Evolutionary conservation across 2,888 invertebrate species (phyloP).

Genomic region (Dromius quadrimaculatus): DNA sequence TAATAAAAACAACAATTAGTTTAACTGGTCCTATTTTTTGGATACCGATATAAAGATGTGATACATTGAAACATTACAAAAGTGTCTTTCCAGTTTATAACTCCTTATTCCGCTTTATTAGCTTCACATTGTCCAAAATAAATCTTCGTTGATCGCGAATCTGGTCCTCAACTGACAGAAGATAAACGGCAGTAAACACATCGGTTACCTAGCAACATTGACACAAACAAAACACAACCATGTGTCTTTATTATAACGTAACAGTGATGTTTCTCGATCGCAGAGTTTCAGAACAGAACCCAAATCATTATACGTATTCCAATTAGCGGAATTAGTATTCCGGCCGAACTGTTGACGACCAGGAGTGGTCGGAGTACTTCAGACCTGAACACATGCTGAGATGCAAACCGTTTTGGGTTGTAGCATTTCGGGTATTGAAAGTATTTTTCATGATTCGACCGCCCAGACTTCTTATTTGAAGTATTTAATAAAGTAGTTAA

Average conservation of each 20-base stretch:
- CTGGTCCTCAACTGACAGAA: not conserved
- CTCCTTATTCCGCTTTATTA: too few species aligned
- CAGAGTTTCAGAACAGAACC: not conserved
- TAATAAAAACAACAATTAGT: too few species aligned
- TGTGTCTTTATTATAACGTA: conserved; percentile 11
- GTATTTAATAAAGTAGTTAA: too few species aligned
- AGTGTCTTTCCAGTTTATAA: too few species aligned
- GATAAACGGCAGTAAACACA: conserved; percentile 17
- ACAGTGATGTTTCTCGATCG: not conserved
- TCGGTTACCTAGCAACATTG: conserved; percentile 12
- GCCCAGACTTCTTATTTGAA: too few species aligned
- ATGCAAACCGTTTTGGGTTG: not conserved
- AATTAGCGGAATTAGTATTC: conserved; percentile 51
- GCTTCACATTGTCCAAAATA: not conserved
- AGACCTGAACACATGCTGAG: not conserved
- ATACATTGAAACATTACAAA: too few species aligned
- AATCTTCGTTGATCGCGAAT: not conserved
- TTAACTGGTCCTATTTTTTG: too few species aligned
- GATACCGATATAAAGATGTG: too few species aligned
- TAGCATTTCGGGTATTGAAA: not conserved
- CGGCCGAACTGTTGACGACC: conserved; percentile 31
- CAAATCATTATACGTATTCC: conserved; percentile 37
- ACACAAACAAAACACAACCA: not conserved
- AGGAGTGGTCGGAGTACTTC: conserved; percentile 27
- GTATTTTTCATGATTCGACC: too few species aligned